Base-by-base conservation (phyloP, 1,140 invertebrate genomes). In the Saxidomus purpurata region DNA sequence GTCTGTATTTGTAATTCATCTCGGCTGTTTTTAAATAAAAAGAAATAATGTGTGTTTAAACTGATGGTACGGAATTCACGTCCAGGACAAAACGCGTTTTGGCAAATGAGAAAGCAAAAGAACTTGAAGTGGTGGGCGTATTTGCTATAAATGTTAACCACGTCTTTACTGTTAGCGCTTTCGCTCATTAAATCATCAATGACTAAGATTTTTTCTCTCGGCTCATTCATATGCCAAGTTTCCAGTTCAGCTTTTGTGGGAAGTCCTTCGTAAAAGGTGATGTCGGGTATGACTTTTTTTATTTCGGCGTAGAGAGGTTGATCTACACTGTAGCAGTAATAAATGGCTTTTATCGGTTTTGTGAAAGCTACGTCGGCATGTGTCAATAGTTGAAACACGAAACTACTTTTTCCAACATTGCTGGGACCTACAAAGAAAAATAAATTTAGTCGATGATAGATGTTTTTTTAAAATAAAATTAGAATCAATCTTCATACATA, bases 1-100 rank as follows among this genome's bases (percentile, higher is more conserved):
- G 83, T 86, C n/a, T 86, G 83, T 52, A 74, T 76, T 76, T 86
- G 83, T 40, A 43, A 55, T 86, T 86, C 47, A 59, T 86, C 83
- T 55, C 83, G n/a, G 11, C 52, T 52, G 83, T 69, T 86, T 76
- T 71, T 86, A 38, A 86, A 86, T 34, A 86, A 52, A 76, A 86
- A 52, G 49, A 86, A 86, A 59, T 76, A 86, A 38, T 86, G 83
- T 15, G 83, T 55, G n/a, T 86, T 71, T 40, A 86, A 38, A 55
- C 67, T 74, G 28, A 69, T 69, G 81, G 81, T 83, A 36, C 55
- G 81, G 38, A 83, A 83, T 83, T 67, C 61, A 3, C 40, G 61
- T 19, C 59, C 55, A 8, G 61, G 55, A 63, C 61, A 67, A 67
- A 69, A 63, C 34, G 61, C 55, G 15, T 69, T 90, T 86, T 85